A percentile compares a stretch with the other conserved stretches of the same genome.
phyloP scores from a whole-genome alignment of 2,888 invertebrate genomes.

The Zhengitettix transpicula region DNA sequence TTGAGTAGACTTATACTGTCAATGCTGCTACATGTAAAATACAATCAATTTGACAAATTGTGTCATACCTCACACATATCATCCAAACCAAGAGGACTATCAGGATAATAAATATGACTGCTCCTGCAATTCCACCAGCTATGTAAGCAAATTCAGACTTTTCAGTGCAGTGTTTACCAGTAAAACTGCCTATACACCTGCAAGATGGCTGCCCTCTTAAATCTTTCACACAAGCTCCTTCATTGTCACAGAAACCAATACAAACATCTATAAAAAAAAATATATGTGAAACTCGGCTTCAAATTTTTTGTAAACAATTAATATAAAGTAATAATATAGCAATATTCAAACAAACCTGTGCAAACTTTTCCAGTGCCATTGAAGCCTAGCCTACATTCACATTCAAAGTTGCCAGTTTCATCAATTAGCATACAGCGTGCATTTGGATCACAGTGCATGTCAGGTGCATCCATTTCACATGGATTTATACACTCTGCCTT shows the following conservation, averaged over 20 bases:
- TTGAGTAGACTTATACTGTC: no score
- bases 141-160: conserved; percentile 93
- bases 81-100: conserved; percentile 89
- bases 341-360: conserved; percentile 29
- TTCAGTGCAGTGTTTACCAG: conserved; percentile 72
- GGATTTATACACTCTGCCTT: conserved; percentile 79
- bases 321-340: no score
- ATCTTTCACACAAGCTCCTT: conserved; percentile 75
- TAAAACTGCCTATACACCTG: conserved; percentile 81
- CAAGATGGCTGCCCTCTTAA: conserved; percentile 70
- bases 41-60: not conserved
- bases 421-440: conserved; percentile 72
- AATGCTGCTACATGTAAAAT: no score
- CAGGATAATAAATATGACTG: conserved; percentile 85
- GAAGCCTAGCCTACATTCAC: conserved; percentile 86
- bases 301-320: no score
- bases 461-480: conserved; percentile 65
- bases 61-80: conserved; percentile 74
- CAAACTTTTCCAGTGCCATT: conserved; percentile 74
- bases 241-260: conserved; percentile 72
- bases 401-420: conserved; percentile 71
- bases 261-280: conserved; percentile 46
- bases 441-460: conserved; percentile 73
- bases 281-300: not conserved
- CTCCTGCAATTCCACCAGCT: conserved; percentile 83